These are phyloP conservation scores for Aphodius sticticus DNA, from an alignment of 2,888 invertebrate genomes.

Conservation along the genomic window DNA sequence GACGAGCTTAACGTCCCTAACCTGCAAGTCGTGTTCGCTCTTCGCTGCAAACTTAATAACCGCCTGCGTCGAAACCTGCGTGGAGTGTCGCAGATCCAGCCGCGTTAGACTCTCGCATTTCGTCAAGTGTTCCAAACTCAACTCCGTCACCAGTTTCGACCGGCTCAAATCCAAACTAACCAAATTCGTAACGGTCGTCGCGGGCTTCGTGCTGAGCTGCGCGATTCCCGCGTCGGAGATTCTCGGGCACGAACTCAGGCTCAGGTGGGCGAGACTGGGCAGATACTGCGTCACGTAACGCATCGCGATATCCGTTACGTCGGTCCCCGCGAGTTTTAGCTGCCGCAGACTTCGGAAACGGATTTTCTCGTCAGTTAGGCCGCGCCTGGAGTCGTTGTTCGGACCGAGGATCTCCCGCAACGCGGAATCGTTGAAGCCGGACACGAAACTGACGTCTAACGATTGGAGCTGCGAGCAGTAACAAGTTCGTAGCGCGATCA, in stretches of 20 bases:
- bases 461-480: constrained; percentile 72
- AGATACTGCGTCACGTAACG: constrained; percentile 79
- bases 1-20: constrained; percentile 80
- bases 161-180: constrained; percentile 81
- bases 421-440: constrained; percentile 84
- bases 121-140: constrained; percentile 80
- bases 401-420: constrained; percentile 86
- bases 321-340: constrained; percentile 84
- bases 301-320: constrained; percentile 88
- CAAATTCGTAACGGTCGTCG: constrained; percentile 72
- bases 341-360: constrained; percentile 79
- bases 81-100: constrained; percentile 81
- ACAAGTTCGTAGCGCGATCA: constrained; percentile 52
- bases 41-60: constrained; percentile 85
- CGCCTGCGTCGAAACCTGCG: constrained; percentile 81
- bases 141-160: constrained; percentile 83
- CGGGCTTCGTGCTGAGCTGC: constrained; percentile 80
- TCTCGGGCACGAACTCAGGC: constrained; percentile 86
- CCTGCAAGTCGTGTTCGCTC: constrained; percentile 80
- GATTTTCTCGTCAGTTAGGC: constrained; percentile 75
- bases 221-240: constrained; percentile 92
- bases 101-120: constrained; percentile 77
- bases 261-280: constrained; percentile 76
- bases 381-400: constrained; percentile 85
- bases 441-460: constrained; percentile 87